Conservation (phyloP, 1,140 invertebrate genomes). For the Akabosia matsudoensis region DNA sequence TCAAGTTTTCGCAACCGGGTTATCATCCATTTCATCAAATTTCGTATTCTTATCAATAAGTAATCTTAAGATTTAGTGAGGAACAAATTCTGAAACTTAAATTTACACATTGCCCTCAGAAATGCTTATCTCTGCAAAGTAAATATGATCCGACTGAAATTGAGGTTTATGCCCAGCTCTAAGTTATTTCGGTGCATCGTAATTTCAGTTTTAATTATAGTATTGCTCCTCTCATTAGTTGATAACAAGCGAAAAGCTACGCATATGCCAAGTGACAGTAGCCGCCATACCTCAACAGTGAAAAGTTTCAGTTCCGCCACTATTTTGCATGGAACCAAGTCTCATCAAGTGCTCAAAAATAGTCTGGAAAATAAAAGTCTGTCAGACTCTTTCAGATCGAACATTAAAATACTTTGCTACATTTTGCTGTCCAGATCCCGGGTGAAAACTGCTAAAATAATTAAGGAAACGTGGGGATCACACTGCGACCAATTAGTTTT, state of each 20-base stretch:
- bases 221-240: not conserved
- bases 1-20: too few relatives aligned
- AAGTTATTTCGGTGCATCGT: not conserved
- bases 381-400: not conserved
- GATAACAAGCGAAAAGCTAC: not conserved
- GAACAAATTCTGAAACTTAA: too few relatives aligned
- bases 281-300: too few relatives aligned
- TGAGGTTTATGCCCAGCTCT: not conserved
- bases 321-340: too few relatives aligned
- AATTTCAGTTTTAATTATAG: not conserved
- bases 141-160: not conserved
- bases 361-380: not conserved
- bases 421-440: slow-evolving; percentile 33
- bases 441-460: slow-evolving; percentile 29
- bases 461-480: slow-evolving; percentile 44
- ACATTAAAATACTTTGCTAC: slow-evolving; percentile 42
- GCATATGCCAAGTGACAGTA: too few relatives aligned
- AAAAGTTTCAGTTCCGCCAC: too few relatives aligned
- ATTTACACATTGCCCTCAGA: not conserved
- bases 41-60: too few relatives aligned
- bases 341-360: not conserved
- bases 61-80: too few relatives aligned
- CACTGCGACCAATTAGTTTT: slow-evolving; percentile 45
- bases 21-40: too few relatives aligned
- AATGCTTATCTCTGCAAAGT: not conserved